phyloP scores from a whole-genome alignment of 92 coral and sea anemone species.

The Epizoanthus illoricatus region DNA sequence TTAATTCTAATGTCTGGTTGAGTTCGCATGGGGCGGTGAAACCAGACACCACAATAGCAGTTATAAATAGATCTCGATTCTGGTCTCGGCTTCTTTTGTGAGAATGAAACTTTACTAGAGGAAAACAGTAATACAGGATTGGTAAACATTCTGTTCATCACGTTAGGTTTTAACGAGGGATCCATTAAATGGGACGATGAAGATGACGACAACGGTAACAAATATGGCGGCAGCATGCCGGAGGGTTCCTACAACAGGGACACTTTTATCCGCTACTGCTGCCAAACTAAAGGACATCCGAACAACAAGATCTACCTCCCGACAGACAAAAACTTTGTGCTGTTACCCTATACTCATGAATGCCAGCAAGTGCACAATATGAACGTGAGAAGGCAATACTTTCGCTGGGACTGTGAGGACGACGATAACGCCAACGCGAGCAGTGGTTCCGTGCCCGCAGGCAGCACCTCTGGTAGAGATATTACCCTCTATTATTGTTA shows the following conservation, averaged over 20 bases:
- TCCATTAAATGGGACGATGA: constrained; percentile 65
- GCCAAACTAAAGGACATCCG: constrained; percentile 58
- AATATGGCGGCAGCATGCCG: constrained; percentile 41
- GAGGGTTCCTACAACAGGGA: constrained; percentile 43
- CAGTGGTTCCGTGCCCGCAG: too few species aligned
- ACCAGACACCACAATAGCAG: too few species aligned
- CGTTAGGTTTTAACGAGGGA: constrained; percentile 8
- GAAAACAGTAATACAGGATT: too few species aligned
- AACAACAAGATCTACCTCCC: constrained; percentile 59
- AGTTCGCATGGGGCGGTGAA: too few species aligned
- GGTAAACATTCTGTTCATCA: too few species aligned
- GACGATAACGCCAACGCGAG: too few species aligned
- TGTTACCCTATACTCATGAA: constrained; percentile 32
- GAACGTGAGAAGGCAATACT: constrained; percentile 15
- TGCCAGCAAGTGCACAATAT: constrained; percentile 25
- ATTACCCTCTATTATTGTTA: too few species aligned
- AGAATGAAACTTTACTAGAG: too few species aligned
- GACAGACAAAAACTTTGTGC: constrained; percentile 49
- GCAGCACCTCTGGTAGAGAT: too few species aligned
- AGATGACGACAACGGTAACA: constrained; percentile 37
- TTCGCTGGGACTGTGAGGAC: constrained; percentile 30
- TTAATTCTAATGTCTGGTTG: too few species aligned
- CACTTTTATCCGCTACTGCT: constrained; percentile 52
- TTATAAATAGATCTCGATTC: too few species aligned
- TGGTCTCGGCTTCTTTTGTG: too few species aligned